Conservation (phyloP, 2,113 vertebrate genomes). For the Chionis minor region DNA sequence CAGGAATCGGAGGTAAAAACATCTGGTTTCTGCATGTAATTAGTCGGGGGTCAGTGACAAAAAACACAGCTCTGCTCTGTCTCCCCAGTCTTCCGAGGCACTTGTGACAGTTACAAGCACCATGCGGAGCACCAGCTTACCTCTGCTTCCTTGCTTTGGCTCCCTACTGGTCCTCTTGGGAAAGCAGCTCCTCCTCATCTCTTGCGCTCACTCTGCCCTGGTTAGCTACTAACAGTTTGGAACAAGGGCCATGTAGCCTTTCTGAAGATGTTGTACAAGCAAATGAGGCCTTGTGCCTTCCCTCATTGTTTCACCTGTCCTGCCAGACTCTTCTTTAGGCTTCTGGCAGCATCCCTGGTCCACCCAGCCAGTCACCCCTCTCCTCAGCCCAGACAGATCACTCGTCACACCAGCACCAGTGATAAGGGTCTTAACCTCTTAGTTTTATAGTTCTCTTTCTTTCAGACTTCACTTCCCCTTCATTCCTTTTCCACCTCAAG, state of each 20-base stretch:
- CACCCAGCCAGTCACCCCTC: background rate
- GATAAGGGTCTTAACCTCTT: background rate
- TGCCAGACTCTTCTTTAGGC: background rate
- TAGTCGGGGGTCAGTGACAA: rapidly evolving
- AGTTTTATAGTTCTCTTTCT: background rate
- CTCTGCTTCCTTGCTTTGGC: background rate
- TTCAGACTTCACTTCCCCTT: background rate
- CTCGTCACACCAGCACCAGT: background rate
- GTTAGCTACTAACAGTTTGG: background rate
- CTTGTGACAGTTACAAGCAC: background rate
- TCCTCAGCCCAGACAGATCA: background rate
- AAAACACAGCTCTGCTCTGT: background rate
- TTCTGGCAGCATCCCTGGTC: background rate
- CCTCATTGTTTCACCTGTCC: background rate
- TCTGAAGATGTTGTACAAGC: background rate
- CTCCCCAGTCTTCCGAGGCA: background rate
- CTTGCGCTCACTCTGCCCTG: background rate
- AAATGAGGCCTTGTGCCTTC: background rate
- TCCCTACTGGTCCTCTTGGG: background rate
- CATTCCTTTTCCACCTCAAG: background rate
- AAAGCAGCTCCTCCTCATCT: background rate
- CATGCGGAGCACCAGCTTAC: background rate
- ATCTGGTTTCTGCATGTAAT: background rate
- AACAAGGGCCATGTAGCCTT: background rate
- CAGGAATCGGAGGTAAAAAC: constrained; percentile 64